phyloP scores from a whole-genome alignment of 2,797 vertebrate genomes.

The Syncerus caffer region DNA sequence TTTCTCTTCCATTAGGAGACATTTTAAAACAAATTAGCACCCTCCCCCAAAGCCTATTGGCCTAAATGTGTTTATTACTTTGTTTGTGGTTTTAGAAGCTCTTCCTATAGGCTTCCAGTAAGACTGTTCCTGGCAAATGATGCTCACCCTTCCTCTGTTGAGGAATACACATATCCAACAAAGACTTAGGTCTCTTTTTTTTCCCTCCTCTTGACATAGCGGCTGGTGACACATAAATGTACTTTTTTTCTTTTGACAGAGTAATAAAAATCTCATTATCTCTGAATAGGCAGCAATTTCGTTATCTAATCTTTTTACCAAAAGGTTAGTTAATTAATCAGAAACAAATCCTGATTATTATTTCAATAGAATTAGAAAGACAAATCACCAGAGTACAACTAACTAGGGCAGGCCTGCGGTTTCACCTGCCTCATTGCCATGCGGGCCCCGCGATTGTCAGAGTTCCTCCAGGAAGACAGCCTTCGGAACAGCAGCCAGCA shows the following conservation, averaged over 20 bases:
- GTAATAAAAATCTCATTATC: slow-evolving; percentile 89
- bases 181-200: slow-evolving; percentile 76
- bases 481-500: slow-evolving; percentile 84
- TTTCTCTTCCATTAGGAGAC: slow-evolving; percentile 67
- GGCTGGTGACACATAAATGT: slow-evolving; percentile 81
- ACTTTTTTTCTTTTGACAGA: slow-evolving; percentile 80
- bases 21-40: slow-evolving; percentile 73
- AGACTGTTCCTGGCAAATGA: background rate
- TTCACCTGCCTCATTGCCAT: slow-evolving; percentile 85
- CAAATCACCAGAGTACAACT: slow-evolving; percentile 84
- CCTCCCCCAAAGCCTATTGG: slow-evolving; percentile 34
- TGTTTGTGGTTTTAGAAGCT: slow-evolving; percentile 74
- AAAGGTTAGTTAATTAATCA: slow-evolving; percentile 89
- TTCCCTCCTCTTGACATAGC: slow-evolving; percentile 62
- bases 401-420: slow-evolving; percentile 84
- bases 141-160: slow-evolving; percentile 52
- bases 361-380: slow-evolving; percentile 88
- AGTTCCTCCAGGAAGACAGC: slow-evolving; percentile 80
- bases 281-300: slow-evolving; percentile 87
- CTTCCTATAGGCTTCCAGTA: slow-evolving; percentile 64
- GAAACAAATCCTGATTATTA: slow-evolving; percentile 87
- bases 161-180: slow-evolving; percentile 70
- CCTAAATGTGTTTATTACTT: slow-evolving; percentile 70
- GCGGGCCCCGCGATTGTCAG: slow-evolving; percentile 80
- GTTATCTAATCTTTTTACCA: slow-evolving; percentile 88